Base-by-base conservation (phyloP, 1,140 invertebrate species). In the Aphaenogaster rudis region DNA sequence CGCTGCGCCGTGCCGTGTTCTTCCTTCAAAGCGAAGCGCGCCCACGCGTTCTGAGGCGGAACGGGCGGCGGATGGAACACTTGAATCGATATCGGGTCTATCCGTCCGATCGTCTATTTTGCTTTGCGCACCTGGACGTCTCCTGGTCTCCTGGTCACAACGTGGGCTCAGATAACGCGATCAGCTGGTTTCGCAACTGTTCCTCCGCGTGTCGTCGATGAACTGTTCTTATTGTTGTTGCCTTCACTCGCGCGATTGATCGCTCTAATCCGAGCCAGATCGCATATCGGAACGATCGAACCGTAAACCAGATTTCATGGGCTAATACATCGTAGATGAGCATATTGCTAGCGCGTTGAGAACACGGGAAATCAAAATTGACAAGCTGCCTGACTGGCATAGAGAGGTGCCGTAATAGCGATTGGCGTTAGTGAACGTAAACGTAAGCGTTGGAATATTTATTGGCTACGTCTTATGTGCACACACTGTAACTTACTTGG, bases 291-390 rank as follows among this genome's bases (percentile, higher is more conserved):
- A 61, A 36, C 67, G 54, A 48, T 21, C n/a, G 42, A 11, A 42
- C 69, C 45, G 28, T 84, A 63, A 84, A 76, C 11, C 42, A 63
- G 28, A 84, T 84, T 84, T 84, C 33, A 84, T 39, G 80, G 28
- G n/a, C 28, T 74, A 61, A 74, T 74, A 50, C 54, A 76, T 76
- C 28, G n/a, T 39, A 39, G 54, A 84, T 76, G 80, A 84, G 54
- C 28, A 6, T 61, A 61, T 63, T 84, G 80, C 66, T n/a, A 2
- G 13, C n/a, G 50, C 48, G 64, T 54, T 17, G n/a, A 13, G 66
- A 67, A 15, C 11, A 39, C 7, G 15, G 42, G 54, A 28, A 42
- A 72, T 82, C 52, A 61, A 72, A 82, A 57, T 82, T 82, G 80
- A 74, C 80, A 82, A 74, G 69, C 21, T 48, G 54, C 21, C 52